A percentile compares a stretch with the other conserved stretches of the same genome.
Evolutionary conservation across 2,888 invertebrate species (phyloP).

Genomic region (Rosalia funebris): DNA sequence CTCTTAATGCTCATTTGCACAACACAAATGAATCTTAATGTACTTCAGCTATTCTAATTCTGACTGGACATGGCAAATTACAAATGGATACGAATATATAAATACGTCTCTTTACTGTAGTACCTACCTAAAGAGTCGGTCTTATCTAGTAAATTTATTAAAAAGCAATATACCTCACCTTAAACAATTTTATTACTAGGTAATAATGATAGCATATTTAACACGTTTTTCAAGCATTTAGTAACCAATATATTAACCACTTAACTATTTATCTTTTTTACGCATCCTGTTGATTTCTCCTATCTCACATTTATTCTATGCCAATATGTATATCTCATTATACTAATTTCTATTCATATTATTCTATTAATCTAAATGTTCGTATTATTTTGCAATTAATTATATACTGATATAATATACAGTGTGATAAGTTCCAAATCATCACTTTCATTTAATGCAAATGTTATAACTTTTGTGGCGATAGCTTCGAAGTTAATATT

Average conservation of each 20-base stretch:
- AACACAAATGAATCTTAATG: slow-evolving; percentile 22
- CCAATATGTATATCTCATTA: too few species aligned
- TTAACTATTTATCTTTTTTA: too few species aligned
- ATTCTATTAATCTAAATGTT: too few species aligned
- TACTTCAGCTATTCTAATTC: slow-evolving; percentile 15
- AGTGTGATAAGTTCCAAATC: too few species aligned
- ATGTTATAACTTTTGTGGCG: too few species aligned
- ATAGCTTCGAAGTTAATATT: too few species aligned
- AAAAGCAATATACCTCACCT: slow-evolving; percentile 7
- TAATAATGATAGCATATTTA: slow-evolving; percentile 5
- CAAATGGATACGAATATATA: background rate
- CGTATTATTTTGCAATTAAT: too few species aligned
- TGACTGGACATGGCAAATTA: slow-evolving; percentile 7
- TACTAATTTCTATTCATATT: too few species aligned
- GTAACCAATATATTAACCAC: background rate
- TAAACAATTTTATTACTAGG: background rate
- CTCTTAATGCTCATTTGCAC: slow-evolving; percentile 31
- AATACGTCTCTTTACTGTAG: slow-evolving; percentile 6
- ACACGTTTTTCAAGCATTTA: background rate
- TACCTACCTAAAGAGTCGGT: slow-evolving; percentile 3
- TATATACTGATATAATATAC: too few species aligned
- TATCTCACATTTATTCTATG: too few species aligned
- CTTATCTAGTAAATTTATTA: slow-evolving; percentile 12
- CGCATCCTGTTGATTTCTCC: too few species aligned
- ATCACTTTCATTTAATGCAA: too few species aligned